These are phyloP conservation scores for Littorina saxatilis DNA, from an alignment of 1,140 invertebrate species.

Conservation along the genomic window DNA sequence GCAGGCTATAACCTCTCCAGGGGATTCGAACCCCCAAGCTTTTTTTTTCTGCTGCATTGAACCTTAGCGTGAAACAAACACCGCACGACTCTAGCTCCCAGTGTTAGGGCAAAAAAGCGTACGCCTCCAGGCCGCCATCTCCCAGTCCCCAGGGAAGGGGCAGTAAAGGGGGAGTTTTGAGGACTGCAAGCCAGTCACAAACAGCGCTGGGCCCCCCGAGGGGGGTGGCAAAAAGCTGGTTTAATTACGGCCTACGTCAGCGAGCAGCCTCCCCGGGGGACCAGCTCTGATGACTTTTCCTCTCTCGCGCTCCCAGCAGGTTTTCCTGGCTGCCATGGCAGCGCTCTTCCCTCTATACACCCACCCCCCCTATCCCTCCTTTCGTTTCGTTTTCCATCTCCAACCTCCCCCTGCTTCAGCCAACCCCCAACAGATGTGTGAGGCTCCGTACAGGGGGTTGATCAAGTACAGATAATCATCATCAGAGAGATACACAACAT, in stretches of 20 bases:
- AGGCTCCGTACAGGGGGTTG: constrained; percentile 14
- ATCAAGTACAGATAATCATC: neutral
- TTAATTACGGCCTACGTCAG: constrained; percentile 41
- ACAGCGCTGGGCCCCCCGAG: constrained; percentile 33
- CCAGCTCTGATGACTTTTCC: constrained; percentile 31
- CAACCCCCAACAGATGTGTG: constrained; percentile 28
- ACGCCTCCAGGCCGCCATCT: no score
- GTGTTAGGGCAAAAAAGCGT: no score
- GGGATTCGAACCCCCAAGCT: no score
- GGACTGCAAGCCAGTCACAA: constrained; percentile 36
- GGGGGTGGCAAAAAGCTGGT: constrained; percentile 36
- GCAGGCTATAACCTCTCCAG: no score
- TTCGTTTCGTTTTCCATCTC: no score
- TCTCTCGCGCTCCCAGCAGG: constrained; percentile 39
- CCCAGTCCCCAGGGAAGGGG: neutral
- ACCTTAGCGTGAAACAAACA: no score
- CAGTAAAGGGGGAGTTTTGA: neutral
- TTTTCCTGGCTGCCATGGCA: constrained; percentile 41
- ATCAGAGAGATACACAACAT: no score
- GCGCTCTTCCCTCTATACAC: constrained; percentile 1
- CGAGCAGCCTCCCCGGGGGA: constrained; percentile 31
- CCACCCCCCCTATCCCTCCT: neutral
- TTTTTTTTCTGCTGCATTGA: no score
- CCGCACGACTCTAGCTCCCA: no score
- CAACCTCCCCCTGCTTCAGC: no score